phyloP scores from a whole-genome alignment of 2,113 vertebrate species.

The Ceyx margarethae region DNA sequence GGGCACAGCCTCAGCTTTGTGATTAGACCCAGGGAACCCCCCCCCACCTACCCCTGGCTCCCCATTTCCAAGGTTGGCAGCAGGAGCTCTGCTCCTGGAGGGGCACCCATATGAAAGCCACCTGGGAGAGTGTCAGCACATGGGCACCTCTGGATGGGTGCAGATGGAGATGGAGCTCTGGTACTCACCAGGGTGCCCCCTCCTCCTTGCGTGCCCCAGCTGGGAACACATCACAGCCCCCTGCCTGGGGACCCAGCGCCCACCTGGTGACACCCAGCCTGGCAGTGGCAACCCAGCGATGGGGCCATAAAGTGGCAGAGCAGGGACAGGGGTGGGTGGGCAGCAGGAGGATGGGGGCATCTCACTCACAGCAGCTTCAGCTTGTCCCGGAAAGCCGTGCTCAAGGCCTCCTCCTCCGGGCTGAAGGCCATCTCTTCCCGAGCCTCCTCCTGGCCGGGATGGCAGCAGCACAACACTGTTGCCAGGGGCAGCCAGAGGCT shows the following conservation, averaged over 20 bases:
- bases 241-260: background rate
- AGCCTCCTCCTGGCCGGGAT: background rate
- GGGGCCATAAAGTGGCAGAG: no score
- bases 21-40: background rate
- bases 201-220: no score
- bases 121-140: rapidly evolving
- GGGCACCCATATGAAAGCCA: background rate
- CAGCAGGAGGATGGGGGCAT: background rate
- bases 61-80: background rate
- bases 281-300: background rate
- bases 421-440: background rate
- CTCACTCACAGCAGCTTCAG: slow-evolving; percentile 46
- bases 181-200: background rate
- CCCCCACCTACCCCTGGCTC: background rate
- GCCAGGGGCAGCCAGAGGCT: slow-evolving; percentile 34
- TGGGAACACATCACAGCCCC: background rate
- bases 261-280: background rate
- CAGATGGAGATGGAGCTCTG: background rate
- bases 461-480: background rate
- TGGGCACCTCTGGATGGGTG: background rate
- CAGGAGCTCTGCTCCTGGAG: background rate
- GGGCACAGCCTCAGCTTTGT: background rate
- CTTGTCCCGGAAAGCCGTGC: slow-evolving; percentile 27
- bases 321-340: no score
- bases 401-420: slow-evolving; percentile 52